Base-by-base conservation (phyloP, 2,888 invertebrate species). In the Drosophila stalkeri region DNA sequence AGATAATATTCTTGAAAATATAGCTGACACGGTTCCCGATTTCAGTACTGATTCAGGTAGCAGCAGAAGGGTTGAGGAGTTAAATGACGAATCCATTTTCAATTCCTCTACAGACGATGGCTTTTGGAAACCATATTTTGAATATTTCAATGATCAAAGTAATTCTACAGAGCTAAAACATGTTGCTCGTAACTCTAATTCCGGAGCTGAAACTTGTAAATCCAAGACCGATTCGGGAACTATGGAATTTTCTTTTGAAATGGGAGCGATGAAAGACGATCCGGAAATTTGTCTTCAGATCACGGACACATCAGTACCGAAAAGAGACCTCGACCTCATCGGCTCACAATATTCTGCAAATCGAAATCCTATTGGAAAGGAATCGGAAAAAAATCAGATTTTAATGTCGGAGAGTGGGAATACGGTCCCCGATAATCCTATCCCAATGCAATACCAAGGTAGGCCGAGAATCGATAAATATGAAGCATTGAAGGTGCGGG, bases 11-110 rank as follows among this genome's bases (percentile, higher is more conserved):
- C 37, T 49, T 23, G 70, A 77, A 35, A 67, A 69, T n/a, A 12
- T 75, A n/a, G 75, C 51, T 6, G 67, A 75, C 23, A 67, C 73
- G 8, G 18, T 71, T 20, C 61, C 79, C 9, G 77, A 77, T 2
- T 20, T n/a, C 16, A 51, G 23, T 1, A 8, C 44, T 6, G 12
- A 12, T 6, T 9, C 12, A 8, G 23, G 46, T 9, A 23, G 2
- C 7, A 8, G 37, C 1, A 23, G 18, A 35, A 20, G 1, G n/a
- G 4, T 18, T 23, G 64, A 31, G 4, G 8, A 39, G 3, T 6
- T 49, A 11, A 8, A 37, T 52, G 41, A 54, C 11, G 31, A 23
- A 0, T 12, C 31, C 14, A n/a, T 16, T 27, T 3, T 20, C 12
- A 18, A 41, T 37, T 31, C 11, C 3, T 9, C 16, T 8, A 11